Base-by-base conservation (phyloP, 1,140 invertebrate genomes). In the Lucilia cuprina region DNA sequence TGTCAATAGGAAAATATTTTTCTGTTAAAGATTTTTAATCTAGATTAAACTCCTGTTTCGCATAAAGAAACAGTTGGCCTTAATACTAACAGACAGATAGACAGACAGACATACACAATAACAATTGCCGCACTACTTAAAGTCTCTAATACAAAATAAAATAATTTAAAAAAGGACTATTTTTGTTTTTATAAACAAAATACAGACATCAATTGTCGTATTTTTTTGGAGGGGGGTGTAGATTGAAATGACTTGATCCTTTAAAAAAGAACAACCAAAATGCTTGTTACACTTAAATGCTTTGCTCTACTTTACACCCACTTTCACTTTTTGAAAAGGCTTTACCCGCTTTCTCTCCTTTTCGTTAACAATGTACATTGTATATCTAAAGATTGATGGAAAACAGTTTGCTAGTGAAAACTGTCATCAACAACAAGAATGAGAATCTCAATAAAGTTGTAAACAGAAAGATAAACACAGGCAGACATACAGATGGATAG, bases 1-100 rank as follows among this genome's bases (percentile, higher is more conserved):
- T 41, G 35, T 41, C 30, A 77, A 77, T 77, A 47, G n/a, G 47
- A 77, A 35, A 77, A 34, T 77, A 34, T 77, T 77, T 77, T 77
- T 77, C n/a, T 77, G 47, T 25, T 77, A 77, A 77, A 77, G n/a
- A 41, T 13, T 13, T 34, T 34, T 77, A 77, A 77, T 55, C 50
- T 12, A 55, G 50, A 55, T 55, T 55, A 55, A 55, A 55, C 9
- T 12, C 41, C 5, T 41, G 41, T 55, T 55, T 55, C 50, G 12
- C 50, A 13, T 41, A 41, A 41, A 55, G 50, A 2, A 55, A 55
- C 50, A 55, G 17, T 14, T 14, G 50, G 50, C 13, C 50, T 17
- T 55, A 41, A 55, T 55, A 55, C 50, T 12, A 12, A 41, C 50
- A 0, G 17, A 55, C 0, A 55, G 17, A n/a, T 14, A 30, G 25